A percentile compares a stretch with the other conserved stretches of the same genome.
These are phyloP conservation scores for Leptinotarsa juncta DNA, from an alignment of 2,888 invertebrate species.

Conservation along the genomic window DNA sequence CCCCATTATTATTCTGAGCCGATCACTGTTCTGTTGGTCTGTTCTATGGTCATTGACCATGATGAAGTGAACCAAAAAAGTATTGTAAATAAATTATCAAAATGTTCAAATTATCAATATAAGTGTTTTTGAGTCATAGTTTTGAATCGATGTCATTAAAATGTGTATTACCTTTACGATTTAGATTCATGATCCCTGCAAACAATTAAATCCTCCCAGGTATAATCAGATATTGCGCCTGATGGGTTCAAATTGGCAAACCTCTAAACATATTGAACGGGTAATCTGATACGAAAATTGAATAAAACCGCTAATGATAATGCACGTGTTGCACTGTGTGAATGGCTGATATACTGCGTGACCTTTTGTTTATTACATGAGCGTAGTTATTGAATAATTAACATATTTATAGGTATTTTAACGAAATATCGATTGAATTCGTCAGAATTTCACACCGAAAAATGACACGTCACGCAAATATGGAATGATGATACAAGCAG, in stretches of 20 bases:
- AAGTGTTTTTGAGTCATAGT: neutral
- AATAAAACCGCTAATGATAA: conserved; percentile 28
- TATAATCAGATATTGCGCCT: conserved; percentile 17
- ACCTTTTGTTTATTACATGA: neutral
- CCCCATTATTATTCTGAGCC: too few species aligned
- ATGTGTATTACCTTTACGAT: neutral
- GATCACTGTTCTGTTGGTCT: too few species aligned
- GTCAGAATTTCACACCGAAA: too few species aligned
- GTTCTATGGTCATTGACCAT: too few species aligned
- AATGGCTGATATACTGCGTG: conserved; percentile 15
- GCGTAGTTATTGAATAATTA: neutral
- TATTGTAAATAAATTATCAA: too few species aligned
- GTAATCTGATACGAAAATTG: conserved; percentile 22
- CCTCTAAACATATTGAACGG: conserved; percentile 18
- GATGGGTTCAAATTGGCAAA: conserved; percentile 18
- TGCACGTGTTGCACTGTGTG: conserved; percentile 23
- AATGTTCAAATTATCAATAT: too few species aligned
- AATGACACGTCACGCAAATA: too few species aligned
- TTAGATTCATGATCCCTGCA: neutral
- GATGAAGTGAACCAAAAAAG: too few species aligned
- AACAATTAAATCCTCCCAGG: conserved; percentile 8
- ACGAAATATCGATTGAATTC: neutral
- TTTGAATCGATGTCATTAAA: too few species aligned
- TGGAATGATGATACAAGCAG: too few species aligned
- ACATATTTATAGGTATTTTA: neutral